Evolutionary conservation across 2,888 invertebrate species (phyloP), one percentile per base, ranked within the genome.

Genomic region (Aporophyla nigra): DNA sequence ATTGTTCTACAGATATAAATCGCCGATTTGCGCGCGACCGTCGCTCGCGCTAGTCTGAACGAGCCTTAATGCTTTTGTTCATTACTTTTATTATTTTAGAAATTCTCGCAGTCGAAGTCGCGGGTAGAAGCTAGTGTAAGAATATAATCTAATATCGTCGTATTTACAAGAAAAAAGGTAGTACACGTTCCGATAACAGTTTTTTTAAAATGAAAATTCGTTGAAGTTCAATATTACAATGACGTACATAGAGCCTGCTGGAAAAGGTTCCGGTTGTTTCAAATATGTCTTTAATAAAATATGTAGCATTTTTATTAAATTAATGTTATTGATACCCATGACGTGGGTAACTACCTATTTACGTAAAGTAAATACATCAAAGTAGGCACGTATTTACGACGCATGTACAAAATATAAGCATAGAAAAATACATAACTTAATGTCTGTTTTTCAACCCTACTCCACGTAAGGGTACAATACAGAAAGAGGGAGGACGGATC

Each of bases 371-470:
- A 67, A 27, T 43, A 51, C n/a, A 40, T 53, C 12, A 49, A 21
- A 49, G 1, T 51, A 43, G 0, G 14, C 27, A 65, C 10, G 27
- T 7, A 5, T 27, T 2, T 24, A 24, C 33, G 10, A 14, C 27
- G 0, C 62, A 24, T 21, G 10, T 54, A 76, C 33, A 5, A 24
- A 66, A 43, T n/a, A 16, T 43, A 58, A 43, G 40, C 40, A 67
- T 24, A 67, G 33, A 63, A 69, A 71, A 61, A 69, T 24, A 62
- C 24, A 56, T 43, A 56, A 65, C 49, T 33, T 53, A 59, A 65
- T 53, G 58, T 58, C 27, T 65, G 75, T 79, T 83, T 61, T 80
- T 70, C 66, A 72, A 63, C 62, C 70, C 69, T 70, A 24, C 58
- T 70, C 27, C 58, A 24, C 51, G 9, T 27, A 27, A 51, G 49